Conservation (phyloP, 2,113 vertebrate species). For the Heloderma charlesbogerti region DNA sequence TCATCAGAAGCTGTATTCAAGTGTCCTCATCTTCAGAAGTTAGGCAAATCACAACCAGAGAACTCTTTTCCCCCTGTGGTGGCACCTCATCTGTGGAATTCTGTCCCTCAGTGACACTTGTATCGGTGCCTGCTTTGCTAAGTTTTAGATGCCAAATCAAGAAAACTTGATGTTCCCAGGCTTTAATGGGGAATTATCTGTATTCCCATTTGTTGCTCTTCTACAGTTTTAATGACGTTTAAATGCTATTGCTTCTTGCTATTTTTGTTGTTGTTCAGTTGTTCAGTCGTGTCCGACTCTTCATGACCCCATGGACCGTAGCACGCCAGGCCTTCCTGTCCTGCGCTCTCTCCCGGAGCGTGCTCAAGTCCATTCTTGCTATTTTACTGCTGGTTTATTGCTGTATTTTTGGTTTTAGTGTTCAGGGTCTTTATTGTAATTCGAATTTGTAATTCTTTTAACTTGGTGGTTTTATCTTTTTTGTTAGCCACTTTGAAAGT, state of each 20-base stretch:
- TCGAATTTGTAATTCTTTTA: neutral
- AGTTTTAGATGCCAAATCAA: too few relatives aligned
- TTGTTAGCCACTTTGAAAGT: neutral
- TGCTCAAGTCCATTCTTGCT: too few relatives aligned
- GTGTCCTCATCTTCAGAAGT: neutral
- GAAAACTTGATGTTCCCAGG: too few relatives aligned
- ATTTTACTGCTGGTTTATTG: neutral
- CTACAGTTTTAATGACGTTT: neutral
- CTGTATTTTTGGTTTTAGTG: neutral
- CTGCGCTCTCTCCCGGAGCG: too few relatives aligned
- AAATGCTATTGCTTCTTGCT: neutral
- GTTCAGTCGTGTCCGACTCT: too few relatives aligned
- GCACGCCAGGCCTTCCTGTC: too few relatives aligned
- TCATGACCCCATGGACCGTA: too few relatives aligned
- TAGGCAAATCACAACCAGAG: neutral
- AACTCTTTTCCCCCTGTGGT: neutral
- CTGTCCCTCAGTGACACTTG: too few relatives aligned
- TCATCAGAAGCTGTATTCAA: neutral
- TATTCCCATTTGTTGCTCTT: neutral
- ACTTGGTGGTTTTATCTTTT: neutral
- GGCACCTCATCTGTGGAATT: neutral
- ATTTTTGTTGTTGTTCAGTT: too few relatives aligned
- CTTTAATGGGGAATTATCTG: neutral
- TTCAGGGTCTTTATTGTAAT: neutral
- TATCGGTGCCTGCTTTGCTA: too few relatives aligned